Conservation (phyloP, 2,113 vertebrate species). For the Macquaria ambigua region DNA sequence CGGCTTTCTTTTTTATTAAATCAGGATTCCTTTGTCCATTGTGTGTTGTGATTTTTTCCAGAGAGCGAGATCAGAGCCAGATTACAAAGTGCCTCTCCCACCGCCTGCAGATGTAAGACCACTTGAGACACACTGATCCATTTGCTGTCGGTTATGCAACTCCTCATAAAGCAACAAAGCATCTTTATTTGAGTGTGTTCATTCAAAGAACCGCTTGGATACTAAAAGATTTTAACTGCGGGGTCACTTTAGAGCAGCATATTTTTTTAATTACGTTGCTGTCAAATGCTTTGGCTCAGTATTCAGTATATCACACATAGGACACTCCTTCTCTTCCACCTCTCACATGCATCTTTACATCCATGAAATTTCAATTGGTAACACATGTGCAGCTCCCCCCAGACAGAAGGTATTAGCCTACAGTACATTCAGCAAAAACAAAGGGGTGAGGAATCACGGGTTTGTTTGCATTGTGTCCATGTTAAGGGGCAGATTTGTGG, state of each 20-base stretch:
- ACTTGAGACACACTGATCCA: constrained; percentile 43
- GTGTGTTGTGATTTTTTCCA: constrained; percentile 76
- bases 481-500: constrained; percentile 40
- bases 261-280: constrained; percentile 37
- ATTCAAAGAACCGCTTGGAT: constrained; percentile 30
- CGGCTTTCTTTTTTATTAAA: constrained; percentile 50
- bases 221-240: not conserved
- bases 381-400: constrained; percentile 59
- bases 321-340: constrained; percentile 22
- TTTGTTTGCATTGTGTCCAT: constrained; percentile 42
- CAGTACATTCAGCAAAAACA: constrained; percentile 9
- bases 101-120: constrained; percentile 93
- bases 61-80: constrained; percentile 97
- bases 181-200: constrained; percentile 37
- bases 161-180: constrained; percentile 56
- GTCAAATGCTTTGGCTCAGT: constrained; percentile 38
- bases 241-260: constrained; percentile 5
- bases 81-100: constrained; percentile 95
- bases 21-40: constrained; percentile 52
- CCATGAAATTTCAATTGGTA: constrained; percentile 53
- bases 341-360: constrained; percentile 32
- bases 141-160: constrained; percentile 54
- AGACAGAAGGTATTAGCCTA: not conserved
- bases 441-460: not conserved
- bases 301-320: not conserved